Conservation (phyloP, 1,140 invertebrate species). For the Cydia splendana region DNA sequence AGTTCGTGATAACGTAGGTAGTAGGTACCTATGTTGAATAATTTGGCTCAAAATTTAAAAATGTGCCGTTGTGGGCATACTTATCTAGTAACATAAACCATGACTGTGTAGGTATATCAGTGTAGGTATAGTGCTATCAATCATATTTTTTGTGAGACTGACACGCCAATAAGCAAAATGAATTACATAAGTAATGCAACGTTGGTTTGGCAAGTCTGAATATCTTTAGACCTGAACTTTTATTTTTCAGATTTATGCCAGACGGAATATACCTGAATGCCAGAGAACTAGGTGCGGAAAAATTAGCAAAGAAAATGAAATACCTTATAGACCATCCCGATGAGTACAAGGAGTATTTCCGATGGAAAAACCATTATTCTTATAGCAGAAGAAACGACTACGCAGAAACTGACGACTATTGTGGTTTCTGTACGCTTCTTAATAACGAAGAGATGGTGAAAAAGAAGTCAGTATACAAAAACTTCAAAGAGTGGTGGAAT, state of each 20-base stretch:
- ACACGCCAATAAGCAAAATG: too few species aligned
- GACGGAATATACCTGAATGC: conserved; percentile 68
- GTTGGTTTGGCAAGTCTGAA: background rate
- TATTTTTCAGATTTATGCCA: conserved; percentile 66
- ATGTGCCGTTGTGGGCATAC: too few species aligned
- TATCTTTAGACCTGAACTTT: background rate
- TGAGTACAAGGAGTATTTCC: conserved; percentile 59
- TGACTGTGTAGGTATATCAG: too few species aligned
- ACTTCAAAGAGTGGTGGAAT: conserved; percentile 47
- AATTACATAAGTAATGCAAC: too few species aligned
- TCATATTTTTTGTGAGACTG: too few species aligned
- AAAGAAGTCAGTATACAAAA: conserved; percentile 45
- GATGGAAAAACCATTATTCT: conserved; percentile 64
- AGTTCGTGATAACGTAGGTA: too few species aligned
- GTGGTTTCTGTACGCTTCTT: conserved; percentile 57
- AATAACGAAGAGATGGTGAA: conserved; percentile 53
- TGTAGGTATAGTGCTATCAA: too few species aligned
- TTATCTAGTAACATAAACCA: too few species aligned
- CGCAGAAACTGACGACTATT: conserved; percentile 62
- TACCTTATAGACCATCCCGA: conserved; percentile 55
- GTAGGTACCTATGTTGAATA: too few species aligned
- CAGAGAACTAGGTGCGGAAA: conserved; percentile 49
- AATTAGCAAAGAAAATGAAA: conserved; percentile 57
- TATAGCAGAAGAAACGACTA: conserved; percentile 50
- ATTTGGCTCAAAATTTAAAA: too few species aligned